phyloP scores from a whole-genome alignment of 2,888 invertebrate species.

The Phengaris arion region DNA sequence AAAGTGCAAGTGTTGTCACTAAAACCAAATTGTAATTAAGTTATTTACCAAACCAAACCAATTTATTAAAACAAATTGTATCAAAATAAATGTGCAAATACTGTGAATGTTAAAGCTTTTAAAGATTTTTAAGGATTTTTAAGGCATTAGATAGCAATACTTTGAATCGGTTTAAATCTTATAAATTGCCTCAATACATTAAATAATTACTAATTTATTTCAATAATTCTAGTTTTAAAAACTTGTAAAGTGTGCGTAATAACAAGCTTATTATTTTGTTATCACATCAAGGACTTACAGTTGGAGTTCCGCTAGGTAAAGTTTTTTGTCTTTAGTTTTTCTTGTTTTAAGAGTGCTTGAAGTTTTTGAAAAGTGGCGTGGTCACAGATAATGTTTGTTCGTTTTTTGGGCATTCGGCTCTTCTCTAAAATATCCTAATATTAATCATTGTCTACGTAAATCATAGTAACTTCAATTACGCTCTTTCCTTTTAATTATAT shows the following conservation, averaged over 20 bases:
- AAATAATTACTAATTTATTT: background rate
- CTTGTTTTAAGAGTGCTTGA: background rate
- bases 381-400: background rate
- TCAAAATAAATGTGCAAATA: background rate
- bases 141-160: background rate
- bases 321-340: background rate
- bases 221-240: background rate
- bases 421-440: too few species aligned
- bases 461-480: too few species aligned
- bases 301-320: background rate
- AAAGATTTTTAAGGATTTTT: background rate
- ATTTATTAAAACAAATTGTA: too few species aligned
- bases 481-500: too few species aligned
- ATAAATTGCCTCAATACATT: background rate
- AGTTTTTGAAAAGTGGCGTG: background rate
- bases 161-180: background rate
- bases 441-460: too few species aligned
- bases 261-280: background rate
- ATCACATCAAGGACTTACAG: conserved; percentile 1
- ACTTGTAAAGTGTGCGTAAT: background rate
- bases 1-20: conserved; percentile 7
- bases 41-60: background rate
- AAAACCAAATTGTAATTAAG: background rate
- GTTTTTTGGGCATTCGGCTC: background rate
- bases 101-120: background rate